A percentile compares a stretch with the other conserved stretches of the same genome.
Conservation (phyloP, 2,113 vertebrate genomes). For the Oceanodroma tethys region DNA sequence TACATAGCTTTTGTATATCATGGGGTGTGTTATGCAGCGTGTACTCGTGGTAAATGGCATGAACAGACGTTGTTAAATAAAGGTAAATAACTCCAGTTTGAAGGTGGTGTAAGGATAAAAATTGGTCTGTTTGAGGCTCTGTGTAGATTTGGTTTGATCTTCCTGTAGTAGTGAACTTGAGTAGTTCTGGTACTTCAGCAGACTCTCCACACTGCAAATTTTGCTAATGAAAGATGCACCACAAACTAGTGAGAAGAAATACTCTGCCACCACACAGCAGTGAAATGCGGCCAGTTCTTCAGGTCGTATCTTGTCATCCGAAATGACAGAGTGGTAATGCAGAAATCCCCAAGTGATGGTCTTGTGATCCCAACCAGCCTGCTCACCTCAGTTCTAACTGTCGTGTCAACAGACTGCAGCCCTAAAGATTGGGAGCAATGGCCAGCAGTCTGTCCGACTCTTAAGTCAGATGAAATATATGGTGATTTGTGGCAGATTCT, state of each 20-base stretch:
- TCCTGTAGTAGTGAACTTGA: not conserved
- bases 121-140: not conserved
- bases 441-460: rapidly evolving
- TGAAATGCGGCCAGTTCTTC: not conserved
- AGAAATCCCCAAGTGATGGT: not conserved
- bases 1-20: not conserved
- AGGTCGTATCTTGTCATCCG: not conserved
- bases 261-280: not conserved
- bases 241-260: not conserved
- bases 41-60: not conserved
- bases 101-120: not conserved
- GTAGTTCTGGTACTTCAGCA: not conserved
- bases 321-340: not conserved
- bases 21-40: not conserved
- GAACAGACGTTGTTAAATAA: not conserved
- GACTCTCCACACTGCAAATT: not conserved
- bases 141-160: not conserved
- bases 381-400: not conserved
- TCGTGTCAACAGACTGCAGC: not conserved
- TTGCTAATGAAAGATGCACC: not conserved
- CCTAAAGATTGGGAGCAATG: not conserved
- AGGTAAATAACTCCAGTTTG: not conserved
- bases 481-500: not conserved
- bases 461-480: not conserved
- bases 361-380: not conserved